Evolutionary conservation across 2,797 vertebrate species (phyloP), one percentile per base, ranked within the genome.

Genomic region (Leptatherina wallacei): DNA sequence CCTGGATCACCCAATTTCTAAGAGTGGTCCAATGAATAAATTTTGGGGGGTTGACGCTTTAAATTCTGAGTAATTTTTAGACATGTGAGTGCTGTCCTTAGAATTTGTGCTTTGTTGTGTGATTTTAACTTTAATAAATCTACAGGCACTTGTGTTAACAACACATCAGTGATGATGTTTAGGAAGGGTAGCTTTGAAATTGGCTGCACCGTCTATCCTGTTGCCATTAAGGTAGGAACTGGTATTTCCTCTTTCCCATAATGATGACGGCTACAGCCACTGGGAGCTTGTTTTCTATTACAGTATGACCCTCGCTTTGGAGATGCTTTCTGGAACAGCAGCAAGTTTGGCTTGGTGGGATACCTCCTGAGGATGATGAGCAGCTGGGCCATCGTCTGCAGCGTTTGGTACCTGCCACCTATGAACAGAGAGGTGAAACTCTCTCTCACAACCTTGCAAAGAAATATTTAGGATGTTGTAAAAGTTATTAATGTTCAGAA

Each of bases 111-210:
- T 13, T 5, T 42, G 20, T 55, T 73, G 33, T 44, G 11, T 57
- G 44, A 49, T 49, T 49, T 20, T 38, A 38, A 27, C 24, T 11
- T 38, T 56, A 40, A 77, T 59, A 62, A 30, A 22, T 70, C 80
- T 40, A 20, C 89, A 97, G 96, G 96, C 63, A 97, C 96, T 38
- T 97, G 96, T 90, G 97, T 98, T 88, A 98, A 98, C 91, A 98
- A 98, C 91, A 98, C 97, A 0, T 98, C 97, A 0, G 97, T 98
- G 80, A 98, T 98, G 96, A 98, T 98, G 97, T 98, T 98, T 84
- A 98, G 97, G 88, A 98, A 98, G 83, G 96, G 97, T 51, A 97
- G 96, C 90, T 98, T 98, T 92, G 96, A 98, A 88, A 96, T 97
- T 4, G 95, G 90, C 81, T 95, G 95, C 80, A 97, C 96, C 0